Evolutionary conservation across 2,797 vertebrate species (phyloP).

Genomic region (Poliocrania exsul): DNA sequence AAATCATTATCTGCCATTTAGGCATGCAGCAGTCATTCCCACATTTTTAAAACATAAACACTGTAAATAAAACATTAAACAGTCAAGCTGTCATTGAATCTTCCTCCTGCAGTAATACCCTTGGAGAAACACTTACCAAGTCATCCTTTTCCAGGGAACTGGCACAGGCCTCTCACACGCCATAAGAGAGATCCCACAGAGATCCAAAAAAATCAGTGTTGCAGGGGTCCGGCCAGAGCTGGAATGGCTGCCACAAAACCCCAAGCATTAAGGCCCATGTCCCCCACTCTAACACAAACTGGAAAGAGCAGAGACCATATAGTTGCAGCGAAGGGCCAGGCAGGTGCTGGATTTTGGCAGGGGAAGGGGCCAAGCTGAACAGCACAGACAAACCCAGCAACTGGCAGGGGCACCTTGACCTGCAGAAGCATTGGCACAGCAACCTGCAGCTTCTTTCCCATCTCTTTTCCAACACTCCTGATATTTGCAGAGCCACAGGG

Average conservation of each 20-base stretch:
- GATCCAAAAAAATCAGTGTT: not conserved
- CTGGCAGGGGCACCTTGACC: not conserved
- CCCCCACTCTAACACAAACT: not conserved
- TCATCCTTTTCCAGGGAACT: not conserved
- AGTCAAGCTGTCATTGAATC: conserved; percentile 8
- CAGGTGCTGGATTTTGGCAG: not conserved
- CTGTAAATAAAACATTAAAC: conserved; percentile 70
- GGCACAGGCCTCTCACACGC: not conserved
- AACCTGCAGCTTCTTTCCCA: not conserved
- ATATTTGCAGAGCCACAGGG: not conserved
- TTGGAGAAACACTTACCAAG: not conserved
- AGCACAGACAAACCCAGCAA: not conserved
- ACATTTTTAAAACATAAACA: conserved; percentile 45
- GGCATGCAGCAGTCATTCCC: conserved; percentile 47
- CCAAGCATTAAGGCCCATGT: not conserved
- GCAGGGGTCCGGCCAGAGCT: not conserved
- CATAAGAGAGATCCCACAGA: not conserved
- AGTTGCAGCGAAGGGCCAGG: not conserved
- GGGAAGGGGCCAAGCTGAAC: not conserved
- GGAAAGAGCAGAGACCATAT: not conserved
- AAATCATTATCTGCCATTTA: conserved; percentile 57
- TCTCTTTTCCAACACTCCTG: not conserved
- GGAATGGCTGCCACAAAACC: not conserved
- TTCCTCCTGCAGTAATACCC: not conserved
- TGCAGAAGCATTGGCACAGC: not conserved